Percentiles rank a stretch among this genome's conserved stretches.
Evolutionary conservation across 2,888 invertebrate species (phyloP).

Genomic region (Amiota communis): DNA sequence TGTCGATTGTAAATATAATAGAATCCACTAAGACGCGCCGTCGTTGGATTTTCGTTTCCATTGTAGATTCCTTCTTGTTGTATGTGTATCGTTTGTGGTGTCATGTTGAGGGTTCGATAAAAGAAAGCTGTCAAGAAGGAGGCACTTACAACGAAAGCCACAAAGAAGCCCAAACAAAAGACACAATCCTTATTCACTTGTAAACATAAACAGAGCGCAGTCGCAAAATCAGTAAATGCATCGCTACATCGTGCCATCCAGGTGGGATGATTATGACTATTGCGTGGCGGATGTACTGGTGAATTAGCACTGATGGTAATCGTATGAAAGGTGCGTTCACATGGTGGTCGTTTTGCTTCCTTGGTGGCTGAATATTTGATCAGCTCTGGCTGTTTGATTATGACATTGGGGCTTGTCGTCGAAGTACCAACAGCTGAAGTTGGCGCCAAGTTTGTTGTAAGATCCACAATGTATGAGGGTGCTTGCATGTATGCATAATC

Average conservation of each 20-base stretch:
- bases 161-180: conserved; percentile 68
- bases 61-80: background rate
- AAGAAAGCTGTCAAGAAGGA: conserved; percentile 70
- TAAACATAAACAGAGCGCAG: conserved; percentile 61
- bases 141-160: conserved; percentile 69
- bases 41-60: background rate
- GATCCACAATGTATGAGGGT: background rate
- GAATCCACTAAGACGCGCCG: background rate
- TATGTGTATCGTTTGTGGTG: conserved; percentile 36
- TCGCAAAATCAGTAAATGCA: conserved; percentile 54
- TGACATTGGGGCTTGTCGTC: background rate
- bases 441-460: background rate
- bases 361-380: background rate
- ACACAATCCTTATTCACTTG: conserved; percentile 70
- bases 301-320: conserved; percentile 58
- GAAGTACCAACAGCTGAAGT: background rate
- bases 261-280: conserved; percentile 5
- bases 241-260: conserved; percentile 48
- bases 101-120: conserved; percentile 64
- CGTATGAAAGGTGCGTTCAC: conserved; percentile 53
- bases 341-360: conserved; percentile 39
- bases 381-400: background rate
- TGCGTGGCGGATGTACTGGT: conserved; percentile 35
- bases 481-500: background rate
- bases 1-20: conserved; percentile 19